These are phyloP conservation scores for Araneus ventricosus DNA, from an alignment of 1,140 invertebrate species.

Conservation along the genomic window DNA sequence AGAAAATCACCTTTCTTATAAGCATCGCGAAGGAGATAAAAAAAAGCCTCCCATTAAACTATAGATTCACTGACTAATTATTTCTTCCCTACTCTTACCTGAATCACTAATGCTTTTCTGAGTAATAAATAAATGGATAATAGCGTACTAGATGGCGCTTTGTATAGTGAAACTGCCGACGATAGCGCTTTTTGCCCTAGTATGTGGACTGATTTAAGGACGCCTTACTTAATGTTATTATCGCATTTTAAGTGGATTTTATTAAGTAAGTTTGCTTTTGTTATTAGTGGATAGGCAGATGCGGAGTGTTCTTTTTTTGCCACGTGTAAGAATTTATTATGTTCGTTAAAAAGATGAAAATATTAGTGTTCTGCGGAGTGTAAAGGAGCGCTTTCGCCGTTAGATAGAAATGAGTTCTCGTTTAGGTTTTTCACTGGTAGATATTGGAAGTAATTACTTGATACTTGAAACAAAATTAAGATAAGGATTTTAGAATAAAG, in stretches of 20 bases:
- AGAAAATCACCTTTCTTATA: neutral
- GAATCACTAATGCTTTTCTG: neutral
- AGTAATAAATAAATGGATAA: conserved; percentile 23
- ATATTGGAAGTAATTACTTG: neutral
- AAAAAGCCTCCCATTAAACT: neutral
- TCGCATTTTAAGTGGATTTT: conserved; percentile 18
- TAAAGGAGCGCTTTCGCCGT: neutral
- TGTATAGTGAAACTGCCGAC: neutral
- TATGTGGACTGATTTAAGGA: neutral
- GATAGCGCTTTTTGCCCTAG: neutral
- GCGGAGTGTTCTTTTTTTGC: neutral
- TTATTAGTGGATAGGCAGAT: conserved; percentile 26
- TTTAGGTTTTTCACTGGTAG: neutral
- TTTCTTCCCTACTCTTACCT: neutral
- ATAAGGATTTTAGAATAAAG: neutral
- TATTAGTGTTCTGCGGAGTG: neutral
- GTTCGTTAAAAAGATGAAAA: neutral
- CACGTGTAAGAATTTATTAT: neutral
- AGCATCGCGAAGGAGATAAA: neutral
- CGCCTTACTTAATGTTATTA: neutral
- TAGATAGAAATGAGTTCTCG: neutral
- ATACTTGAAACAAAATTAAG: neutral
- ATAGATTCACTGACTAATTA: conserved; percentile 10
- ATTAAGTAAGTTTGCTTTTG: conserved; percentile 22
- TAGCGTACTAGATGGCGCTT: neutral